phyloP scores from a whole-genome alignment of 1,140 invertebrate genomes.

The Procambarus virginalis region DNA sequence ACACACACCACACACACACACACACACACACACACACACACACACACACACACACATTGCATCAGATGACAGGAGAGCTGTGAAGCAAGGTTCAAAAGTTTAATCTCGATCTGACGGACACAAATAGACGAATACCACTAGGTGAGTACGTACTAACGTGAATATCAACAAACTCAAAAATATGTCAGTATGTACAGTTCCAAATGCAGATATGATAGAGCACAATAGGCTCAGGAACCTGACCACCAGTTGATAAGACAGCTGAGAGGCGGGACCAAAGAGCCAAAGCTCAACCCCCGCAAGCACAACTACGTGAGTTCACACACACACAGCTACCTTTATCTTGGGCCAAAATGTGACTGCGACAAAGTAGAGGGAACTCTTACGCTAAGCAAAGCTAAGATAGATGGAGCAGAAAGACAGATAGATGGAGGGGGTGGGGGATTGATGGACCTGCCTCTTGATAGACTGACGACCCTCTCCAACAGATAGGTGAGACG shows the following conservation, averaged over 20 bases:
- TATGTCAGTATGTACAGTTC: too few relatives aligned
- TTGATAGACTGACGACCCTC: slow-evolving; percentile 15
- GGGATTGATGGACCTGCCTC: not conserved
- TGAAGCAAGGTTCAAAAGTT: too few relatives aligned
- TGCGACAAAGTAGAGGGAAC: not conserved
- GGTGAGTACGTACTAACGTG: too few relatives aligned
- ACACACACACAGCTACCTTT: not conserved
- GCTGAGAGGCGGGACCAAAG: too few relatives aligned
- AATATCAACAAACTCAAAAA: too few relatives aligned
- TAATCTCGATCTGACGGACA: too few relatives aligned
- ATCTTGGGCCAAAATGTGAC: not conserved
- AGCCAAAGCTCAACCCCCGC: too few relatives aligned
- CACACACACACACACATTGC: slow-evolving; percentile 17
- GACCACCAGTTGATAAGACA: too few relatives aligned
- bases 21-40: slow-evolving; percentile 15
- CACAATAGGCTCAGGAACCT: too few relatives aligned
- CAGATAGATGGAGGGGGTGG: not conserved
- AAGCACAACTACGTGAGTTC: not conserved
- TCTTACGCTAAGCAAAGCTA: slow-evolving; percentile 10
- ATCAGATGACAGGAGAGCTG: not conserved
- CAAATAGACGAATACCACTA: too few relatives aligned
- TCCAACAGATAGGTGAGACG: slow-evolving; percentile 19
- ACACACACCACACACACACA: not conserved
- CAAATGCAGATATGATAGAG: too few relatives aligned
- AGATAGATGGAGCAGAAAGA: slow-evolving; percentile 30